Conservation (phyloP, 2,797 vertebrate species). For the Gambelia wislizenii region DNA sequence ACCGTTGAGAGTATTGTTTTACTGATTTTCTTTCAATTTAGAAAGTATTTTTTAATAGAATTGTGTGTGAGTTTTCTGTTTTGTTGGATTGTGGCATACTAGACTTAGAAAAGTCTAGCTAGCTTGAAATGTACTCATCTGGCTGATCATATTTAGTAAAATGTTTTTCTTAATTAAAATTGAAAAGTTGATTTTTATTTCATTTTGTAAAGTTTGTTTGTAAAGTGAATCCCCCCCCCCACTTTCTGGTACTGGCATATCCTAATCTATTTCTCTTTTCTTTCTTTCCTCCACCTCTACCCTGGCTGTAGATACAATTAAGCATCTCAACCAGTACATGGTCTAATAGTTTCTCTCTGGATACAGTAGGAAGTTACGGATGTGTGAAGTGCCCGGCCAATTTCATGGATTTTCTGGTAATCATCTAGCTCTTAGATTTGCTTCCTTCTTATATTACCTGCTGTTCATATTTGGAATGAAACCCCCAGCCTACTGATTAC, state of each 20-base stretch:
- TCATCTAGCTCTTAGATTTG: neutral
- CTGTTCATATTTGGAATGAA: neutral
- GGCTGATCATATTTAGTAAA: neutral
- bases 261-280: neutral
- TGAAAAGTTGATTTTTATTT: neutral
- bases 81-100: neutral
- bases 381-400: conserved; percentile 91
- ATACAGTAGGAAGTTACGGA: conserved; percentile 96
- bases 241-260: too few relatives aligned
- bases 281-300: too few relatives aligned
- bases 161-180: neutral
- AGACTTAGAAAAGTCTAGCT: neutral
- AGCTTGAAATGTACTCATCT: neutral
- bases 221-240: neutral
- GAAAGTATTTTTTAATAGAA: neutral
- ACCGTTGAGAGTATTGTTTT: neutral
- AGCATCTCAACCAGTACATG: conserved; percentile 92
- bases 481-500: too few relatives aligned
- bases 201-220: neutral
- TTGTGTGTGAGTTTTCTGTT: neutral
- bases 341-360: conserved; percentile 94
- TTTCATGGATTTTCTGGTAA: conserved; percentile 92
- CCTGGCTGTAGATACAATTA: conserved; percentile 87
- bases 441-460: neutral
- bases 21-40: neutral